Evolutionary conservation across 2,888 invertebrate species (phyloP), one percentile per base, ranked within the genome.

Genomic region (Ectropis crepuscularia): DNA sequence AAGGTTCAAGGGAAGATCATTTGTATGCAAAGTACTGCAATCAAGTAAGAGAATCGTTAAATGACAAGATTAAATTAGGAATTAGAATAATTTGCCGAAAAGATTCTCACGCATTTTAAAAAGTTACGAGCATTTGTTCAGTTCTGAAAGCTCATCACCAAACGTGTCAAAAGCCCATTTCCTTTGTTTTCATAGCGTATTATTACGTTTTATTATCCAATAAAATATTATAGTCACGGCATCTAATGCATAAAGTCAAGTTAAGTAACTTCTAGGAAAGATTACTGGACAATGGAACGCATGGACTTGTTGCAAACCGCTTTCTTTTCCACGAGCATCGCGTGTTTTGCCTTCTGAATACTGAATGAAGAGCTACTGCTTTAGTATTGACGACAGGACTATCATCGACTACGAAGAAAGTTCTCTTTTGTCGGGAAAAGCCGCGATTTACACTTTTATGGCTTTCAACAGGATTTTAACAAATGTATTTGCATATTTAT

Each of bases 321-420:
- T 92, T 92, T 92, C 92, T 92, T 92, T 92, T 92, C 92, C 90
- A 92, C 89, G 85, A 88, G 88, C 86, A 84, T 80, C 57, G 60
- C 51, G 16, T 5, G 76, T 76, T 71, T 69, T 82, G 83, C 83
- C 73, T 74, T 73, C 76, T 71, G 90, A 90, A 91, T 91, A 90
- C 86, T 80, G 76, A 89, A 82, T 84, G 78, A 76, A 63, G 60
- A 55, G 77, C 74, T 75, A 6, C 46, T 47, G 53, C 38, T 45
- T 63, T 10, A 12, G 58, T 79, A 81, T 85, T 80, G 79, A 79
- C 75, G 74, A 76, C 73, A 36, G 41, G 45, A 38, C 41, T 39
- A 53, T 49, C 60, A 53, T 46, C 36, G 47, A 39, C 57, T 37
- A 37, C 49, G 61, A 70, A 64, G 72, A 70, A 72, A 72, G 67